Percentiles rank a stretch among this genome's conserved stretches.
Evolutionary conservation across 1,140 invertebrate genomes (phyloP).

Genomic region (Idris sp.): DNA sequence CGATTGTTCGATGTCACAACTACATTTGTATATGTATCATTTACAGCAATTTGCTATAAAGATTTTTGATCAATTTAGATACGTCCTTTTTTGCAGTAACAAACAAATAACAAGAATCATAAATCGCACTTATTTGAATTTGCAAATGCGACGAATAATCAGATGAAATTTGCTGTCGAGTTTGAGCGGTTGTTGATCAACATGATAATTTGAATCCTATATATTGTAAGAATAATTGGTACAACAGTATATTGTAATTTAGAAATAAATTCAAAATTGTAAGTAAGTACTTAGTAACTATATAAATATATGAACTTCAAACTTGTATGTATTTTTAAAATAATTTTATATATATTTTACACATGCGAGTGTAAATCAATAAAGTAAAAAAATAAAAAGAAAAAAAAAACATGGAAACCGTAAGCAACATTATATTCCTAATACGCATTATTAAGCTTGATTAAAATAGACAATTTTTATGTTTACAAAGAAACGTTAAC

Average conservation of each 20-base stretch:
- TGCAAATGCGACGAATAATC: constrained; percentile 35
- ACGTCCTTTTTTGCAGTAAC: constrained; percentile 10
- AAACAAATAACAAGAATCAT: constrained; percentile 8
- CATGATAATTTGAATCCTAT: constrained; percentile 58
- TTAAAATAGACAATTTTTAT: constrained; percentile 59
- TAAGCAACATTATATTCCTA: constrained; percentile 57
- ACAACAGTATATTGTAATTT: constrained; percentile 56
- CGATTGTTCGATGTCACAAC: constrained; percentile 57
- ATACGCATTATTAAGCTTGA: constrained; percentile 58
- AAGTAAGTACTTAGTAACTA: constrained; percentile 63
- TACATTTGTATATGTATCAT: constrained; percentile 55
- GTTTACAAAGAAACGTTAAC: constrained; percentile 58
- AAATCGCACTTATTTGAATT: constrained; percentile 9
- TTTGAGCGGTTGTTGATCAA: constrained; percentile 40
- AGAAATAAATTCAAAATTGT: constrained; percentile 62
- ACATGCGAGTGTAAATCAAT: constrained; percentile 52
- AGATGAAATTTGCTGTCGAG: constrained; percentile 27
- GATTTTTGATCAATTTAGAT: constrained; percentile 7
- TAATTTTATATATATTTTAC: constrained; percentile 59
- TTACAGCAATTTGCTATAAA: constrained; percentile 17
- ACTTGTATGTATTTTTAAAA: constrained; percentile 58
- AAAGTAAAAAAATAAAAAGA: constrained; percentile 17
- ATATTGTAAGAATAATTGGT: constrained; percentile 55
- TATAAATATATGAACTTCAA: constrained; percentile 54
- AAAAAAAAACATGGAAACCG: constrained; percentile 29